phyloP scores from a whole-genome alignment of 2,888 invertebrate genomes.

The Melanostoma mellinum region DNA sequence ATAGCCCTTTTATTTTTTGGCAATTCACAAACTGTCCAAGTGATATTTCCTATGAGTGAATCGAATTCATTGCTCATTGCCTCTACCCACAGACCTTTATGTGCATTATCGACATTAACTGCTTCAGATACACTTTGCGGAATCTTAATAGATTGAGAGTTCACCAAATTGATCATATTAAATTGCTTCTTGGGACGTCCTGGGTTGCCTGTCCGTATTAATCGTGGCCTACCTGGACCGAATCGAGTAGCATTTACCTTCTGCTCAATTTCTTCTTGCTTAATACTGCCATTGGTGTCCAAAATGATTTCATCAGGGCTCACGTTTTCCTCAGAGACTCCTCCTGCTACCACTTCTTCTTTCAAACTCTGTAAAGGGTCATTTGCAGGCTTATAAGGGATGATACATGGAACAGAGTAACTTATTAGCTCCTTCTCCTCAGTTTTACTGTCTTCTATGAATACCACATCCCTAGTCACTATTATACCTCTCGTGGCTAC shows the following conservation, averaged over 20 bases:
- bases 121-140: no score
- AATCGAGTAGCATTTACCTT: not conserved
- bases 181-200: no score
- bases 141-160: no score
- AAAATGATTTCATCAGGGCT: not conserved
- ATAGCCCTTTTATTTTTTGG: constrained; percentile 22
- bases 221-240: no score
- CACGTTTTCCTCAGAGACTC: not conserved
- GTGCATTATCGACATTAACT: no score
- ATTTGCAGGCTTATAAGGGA: not conserved
- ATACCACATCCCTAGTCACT: constrained; percentile 9
- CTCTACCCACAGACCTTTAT: constrained; percentile 4
- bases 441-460: constrained; percentile 2
- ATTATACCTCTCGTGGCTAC: constrained; percentile 5
- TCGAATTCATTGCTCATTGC: constrained; percentile 73
- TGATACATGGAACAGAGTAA: not conserved
- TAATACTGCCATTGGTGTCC: not conserved
- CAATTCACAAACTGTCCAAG: constrained; percentile 65
- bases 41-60: constrained; percentile 66
- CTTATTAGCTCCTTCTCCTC: not conserved
- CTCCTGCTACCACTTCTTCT: no score
- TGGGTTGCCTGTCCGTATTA: no score
- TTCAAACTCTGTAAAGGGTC: not conserved
- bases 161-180: no score
- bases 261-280: constrained; percentile 59